Base-by-base conservation (phyloP, 1,140 invertebrate genomes). In the Tribolium castaneum region DNA sequence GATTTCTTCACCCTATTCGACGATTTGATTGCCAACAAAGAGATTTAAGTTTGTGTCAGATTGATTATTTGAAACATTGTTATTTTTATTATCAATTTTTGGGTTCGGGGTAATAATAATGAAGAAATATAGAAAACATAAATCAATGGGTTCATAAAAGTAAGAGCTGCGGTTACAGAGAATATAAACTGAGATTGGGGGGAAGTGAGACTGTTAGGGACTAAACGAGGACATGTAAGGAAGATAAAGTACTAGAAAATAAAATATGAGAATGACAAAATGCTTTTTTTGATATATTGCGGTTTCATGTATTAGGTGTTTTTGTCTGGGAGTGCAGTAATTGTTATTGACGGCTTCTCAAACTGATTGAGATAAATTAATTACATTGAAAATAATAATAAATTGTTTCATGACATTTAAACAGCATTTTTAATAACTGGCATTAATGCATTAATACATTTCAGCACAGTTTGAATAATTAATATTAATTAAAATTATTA, bases 211-310 rank as follows among this genome's bases (percentile, higher is more conserved):
- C 70, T 80, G 78, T 78, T 80, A 79, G 77, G 77, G 66, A 71
- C 72, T 76, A 84, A 83, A 84, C 78, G 81, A 83, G 80, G 82
- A 82, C 82, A 83, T 83, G 80, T 82, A 83, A 83, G 82, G 76
- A 85, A 82, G 84, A 85, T 84, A 84, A 85, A 85, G 81, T 82
- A 78, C 78, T 50, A 30, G 73, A 77, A 85, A 85, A 85, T 85
- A 84, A 85, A 85, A 85, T 82, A 79, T 51, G 82, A 81, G 82
- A 72, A 85, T 84, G 84, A 85, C 81, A 83, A 85, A 85, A 81
- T 70, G 78, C 72, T 80, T 78, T 79, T 30, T 82, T 84, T 77
- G 79, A 81, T 82, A 78, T 80, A 80, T 80, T 14, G 52, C 72
- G 7, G 72, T 71, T 77, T 54, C 74, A 79, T 77, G 66, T 77